Evolutionary conservation across 92 coral and sea anemone genomes (phyloP).

Genomic region (Micromussa lordhowensis): DNA sequence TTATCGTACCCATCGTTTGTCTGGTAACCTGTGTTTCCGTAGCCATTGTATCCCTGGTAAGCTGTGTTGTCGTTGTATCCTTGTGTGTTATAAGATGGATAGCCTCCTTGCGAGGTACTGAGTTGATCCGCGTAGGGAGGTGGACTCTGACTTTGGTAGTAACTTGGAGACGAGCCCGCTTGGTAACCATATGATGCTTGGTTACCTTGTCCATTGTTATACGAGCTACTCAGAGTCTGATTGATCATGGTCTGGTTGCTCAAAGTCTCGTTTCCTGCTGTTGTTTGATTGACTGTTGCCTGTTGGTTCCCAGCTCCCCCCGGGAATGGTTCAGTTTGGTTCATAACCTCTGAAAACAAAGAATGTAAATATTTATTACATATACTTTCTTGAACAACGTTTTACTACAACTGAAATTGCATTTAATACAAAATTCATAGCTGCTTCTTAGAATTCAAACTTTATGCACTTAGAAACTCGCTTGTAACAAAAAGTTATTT

Average conservation of each 20-base stretch:
- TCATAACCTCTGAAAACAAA: constrained; percentile 20
- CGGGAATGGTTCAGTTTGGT: background rate
- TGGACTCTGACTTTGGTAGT: constrained; percentile 18
- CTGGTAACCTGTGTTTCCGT: background rate
- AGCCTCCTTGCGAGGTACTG: background rate
- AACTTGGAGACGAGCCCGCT: background rate
- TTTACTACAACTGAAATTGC: too few species aligned
- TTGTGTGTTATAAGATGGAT: constrained; percentile 17
- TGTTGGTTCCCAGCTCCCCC: background rate
- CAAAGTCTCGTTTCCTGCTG: too few species aligned
- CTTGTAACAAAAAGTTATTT: too few species aligned
- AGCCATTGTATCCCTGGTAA: background rate
- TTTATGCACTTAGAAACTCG: too few species aligned
- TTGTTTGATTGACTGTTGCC: background rate
- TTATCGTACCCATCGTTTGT: background rate
- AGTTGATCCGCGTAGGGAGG: constrained; percentile 20
- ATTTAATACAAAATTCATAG: too few species aligned
- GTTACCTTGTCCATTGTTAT: constrained; percentile 2
- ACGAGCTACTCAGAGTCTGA: background rate
- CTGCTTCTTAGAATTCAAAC: too few species aligned
- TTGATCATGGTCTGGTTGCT: background rate
- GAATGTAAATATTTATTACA: background rate
- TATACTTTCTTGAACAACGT: too few species aligned
- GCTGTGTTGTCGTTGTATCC: constrained; percentile 7
- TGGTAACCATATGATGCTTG: constrained; percentile 34